Evolutionary conservation across 2,888 invertebrate genomes (phyloP).

Genomic region (Lithophane semibrunnea): DNA sequence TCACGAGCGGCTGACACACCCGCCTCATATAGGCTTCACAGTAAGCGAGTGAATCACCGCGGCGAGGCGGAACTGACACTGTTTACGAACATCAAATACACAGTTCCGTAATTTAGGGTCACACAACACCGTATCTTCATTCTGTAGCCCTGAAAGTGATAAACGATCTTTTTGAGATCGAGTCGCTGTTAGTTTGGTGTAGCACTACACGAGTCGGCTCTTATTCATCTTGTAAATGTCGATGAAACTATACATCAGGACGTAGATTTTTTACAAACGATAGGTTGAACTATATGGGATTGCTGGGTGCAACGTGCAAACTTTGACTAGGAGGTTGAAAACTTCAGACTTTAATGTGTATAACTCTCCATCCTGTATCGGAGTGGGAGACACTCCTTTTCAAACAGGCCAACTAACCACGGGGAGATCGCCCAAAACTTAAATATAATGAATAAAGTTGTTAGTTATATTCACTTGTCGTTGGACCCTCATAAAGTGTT

Average conservation of each 20-base stretch:
- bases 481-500: background rate
- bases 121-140: background rate
- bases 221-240: too few species aligned
- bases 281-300: too few species aligned
- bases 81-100: background rate
- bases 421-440: background rate
- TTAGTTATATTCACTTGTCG: background rate
- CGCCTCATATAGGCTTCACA: constrained; percentile 52
- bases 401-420: background rate
- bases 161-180: background rate
- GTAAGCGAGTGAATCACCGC: constrained; percentile 62
- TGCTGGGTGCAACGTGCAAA: background rate
- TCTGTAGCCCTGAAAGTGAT: background rate
- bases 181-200: background rate
- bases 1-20: constrained; percentile 59
- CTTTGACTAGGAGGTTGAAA: background rate
- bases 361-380: background rate
- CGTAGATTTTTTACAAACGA: too few species aligned
- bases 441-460: background rate
- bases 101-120: background rate
- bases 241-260: background rate
- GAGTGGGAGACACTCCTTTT: background rate
- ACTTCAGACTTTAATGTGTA: background rate
- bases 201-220: background rate
- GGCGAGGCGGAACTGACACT: constrained; percentile 4